Evolutionary conservation across 1,140 invertebrate genomes (phyloP).

Genomic region (Drosophila insularis): DNA sequence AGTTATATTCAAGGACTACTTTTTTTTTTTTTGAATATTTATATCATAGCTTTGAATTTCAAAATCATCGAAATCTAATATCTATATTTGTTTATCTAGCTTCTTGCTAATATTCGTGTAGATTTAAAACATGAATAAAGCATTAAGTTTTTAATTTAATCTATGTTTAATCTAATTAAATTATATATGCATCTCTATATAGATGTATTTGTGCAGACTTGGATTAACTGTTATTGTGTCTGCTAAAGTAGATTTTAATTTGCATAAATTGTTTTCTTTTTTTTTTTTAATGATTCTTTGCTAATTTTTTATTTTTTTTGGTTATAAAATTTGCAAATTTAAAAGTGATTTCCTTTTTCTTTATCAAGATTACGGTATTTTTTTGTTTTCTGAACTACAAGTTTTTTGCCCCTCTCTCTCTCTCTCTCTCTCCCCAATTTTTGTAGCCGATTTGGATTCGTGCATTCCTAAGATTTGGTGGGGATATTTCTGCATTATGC

Average conservation of each 20-base stretch:
- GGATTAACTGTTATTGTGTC: neutral
- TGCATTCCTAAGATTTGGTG: conserved; percentile 1
- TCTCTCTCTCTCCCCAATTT: neutral
- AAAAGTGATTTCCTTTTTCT: neutral
- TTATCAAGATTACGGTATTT: too few species aligned
- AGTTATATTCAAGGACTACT: neutral
- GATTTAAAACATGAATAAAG: neutral
- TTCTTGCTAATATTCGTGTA: neutral
- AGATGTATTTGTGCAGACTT: too few species aligned
- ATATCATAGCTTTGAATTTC: neutral
- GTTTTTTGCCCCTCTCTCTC: neutral
- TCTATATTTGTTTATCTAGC: neutral
- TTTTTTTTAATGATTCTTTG: neutral
- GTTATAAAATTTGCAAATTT: neutral
- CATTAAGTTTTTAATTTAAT: neutral
- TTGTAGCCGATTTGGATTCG: neutral
- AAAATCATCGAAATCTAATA: neutral
- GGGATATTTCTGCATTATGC: conserved; percentile 7
- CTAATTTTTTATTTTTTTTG: neutral
- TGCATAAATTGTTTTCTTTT: neutral
- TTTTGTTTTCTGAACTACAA: neutral
- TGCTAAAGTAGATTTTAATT: neutral
- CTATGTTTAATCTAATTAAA: neutral
- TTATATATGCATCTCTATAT: neutral
- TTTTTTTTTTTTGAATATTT: too few species aligned